These are phyloP conservation scores for Ceratothoa steindachneri DNA, from an alignment of 2,888 invertebrate species.

Conservation along the genomic window DNA sequence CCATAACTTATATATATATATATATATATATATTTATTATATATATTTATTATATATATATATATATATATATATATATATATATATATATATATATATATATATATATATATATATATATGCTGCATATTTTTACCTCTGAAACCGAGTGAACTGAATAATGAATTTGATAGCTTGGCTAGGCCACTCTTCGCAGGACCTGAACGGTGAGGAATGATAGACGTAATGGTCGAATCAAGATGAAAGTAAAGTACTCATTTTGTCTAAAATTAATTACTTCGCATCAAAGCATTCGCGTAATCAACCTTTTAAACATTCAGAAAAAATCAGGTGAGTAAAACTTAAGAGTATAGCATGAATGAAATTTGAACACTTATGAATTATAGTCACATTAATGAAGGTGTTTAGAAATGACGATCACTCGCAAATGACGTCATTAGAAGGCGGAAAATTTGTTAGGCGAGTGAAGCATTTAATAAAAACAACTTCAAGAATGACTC, in stretches of 20 bases:
- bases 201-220: slow-evolving; percentile 13
- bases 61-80: slow-evolving; percentile 16
- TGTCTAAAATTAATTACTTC: no score
- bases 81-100: slow-evolving; percentile 11
- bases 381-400: no score
- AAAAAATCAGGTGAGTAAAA: no score
- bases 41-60: slow-evolving; percentile 8
- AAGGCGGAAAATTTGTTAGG: no score
- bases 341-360: no score
- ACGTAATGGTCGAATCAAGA: neutral
- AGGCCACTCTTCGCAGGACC: slow-evolving; percentile 41
- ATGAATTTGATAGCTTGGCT: slow-evolving; percentile 44
- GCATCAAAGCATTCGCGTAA: no score
- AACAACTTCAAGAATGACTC: no score
- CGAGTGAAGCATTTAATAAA: no score
- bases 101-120: slow-evolving; percentile 19
- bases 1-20: slow-evolving; percentile 15
- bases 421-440: no score
- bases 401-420: no score
- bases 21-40: slow-evolving; percentile 13
- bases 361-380: no score
- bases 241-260: neutral
- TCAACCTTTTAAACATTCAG: no score
- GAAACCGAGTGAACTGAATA: slow-evolving; percentile 46
- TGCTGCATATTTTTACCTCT: slow-evolving; percentile 35